Conservation (phyloP, 2,888 invertebrate genomes). For the Syritta pipiens region DNA sequence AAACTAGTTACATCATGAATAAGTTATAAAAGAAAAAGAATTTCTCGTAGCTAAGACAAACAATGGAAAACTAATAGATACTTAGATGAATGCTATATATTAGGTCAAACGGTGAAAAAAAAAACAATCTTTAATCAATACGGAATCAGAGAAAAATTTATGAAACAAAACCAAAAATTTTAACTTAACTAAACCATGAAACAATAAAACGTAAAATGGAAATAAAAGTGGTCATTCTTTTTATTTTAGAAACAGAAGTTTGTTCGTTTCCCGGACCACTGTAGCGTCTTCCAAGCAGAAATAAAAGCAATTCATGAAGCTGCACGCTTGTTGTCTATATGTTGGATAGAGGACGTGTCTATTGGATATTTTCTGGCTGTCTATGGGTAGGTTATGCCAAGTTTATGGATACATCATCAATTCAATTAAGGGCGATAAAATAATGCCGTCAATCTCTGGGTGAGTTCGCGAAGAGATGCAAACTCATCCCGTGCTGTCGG, state of each 20-base stretch:
- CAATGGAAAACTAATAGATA: conserved; percentile 42
- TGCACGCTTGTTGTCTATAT: too few species aligned
- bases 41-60: conserved; percentile 50
- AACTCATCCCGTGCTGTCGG: too few species aligned
- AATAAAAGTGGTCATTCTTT: not conserved
- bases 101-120: conserved; percentile 9
- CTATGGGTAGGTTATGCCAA: too few species aligned
- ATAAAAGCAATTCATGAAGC: too few species aligned
- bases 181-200: conserved; percentile 50
- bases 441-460: too few species aligned
- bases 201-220: conserved; percentile 46
- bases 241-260: not conserved
- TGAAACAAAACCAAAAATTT: conserved; percentile 44
- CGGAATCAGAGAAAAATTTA: conserved; percentile 23
- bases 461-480: too few species aligned
- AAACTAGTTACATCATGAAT: conserved; percentile 30
- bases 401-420: too few species aligned
- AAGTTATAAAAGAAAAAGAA: conserved; percentile 10
- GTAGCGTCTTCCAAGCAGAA: too few species aligned
- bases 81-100: conserved; percentile 38
- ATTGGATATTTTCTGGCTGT: too few species aligned
- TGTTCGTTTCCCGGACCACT: too few species aligned
- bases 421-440: too few species aligned
- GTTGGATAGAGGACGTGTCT: too few species aligned
- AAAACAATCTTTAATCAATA: conserved; percentile 24